These are phyloP conservation scores for Sebastes reedi DNA, from an alignment of 2,797 vertebrate genomes.

Conservation along the genomic window DNA sequence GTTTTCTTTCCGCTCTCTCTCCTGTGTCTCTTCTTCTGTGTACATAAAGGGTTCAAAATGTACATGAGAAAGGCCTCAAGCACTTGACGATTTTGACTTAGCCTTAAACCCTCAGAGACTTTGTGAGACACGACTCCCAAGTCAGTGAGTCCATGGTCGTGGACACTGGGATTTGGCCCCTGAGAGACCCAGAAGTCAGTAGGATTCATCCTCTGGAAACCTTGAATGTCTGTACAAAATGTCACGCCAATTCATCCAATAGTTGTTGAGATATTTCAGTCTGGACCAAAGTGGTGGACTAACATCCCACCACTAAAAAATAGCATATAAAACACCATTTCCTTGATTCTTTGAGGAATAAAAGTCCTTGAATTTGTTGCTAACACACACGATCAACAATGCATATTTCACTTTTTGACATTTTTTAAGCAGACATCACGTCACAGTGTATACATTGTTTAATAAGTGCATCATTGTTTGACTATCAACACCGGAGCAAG, in stretches of 20 bases:
- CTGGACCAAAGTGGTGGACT: background rate
- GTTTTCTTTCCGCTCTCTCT: background rate
- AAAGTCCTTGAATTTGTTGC: no score
- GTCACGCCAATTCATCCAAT: no score
- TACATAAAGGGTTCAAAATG: fast-evolving
- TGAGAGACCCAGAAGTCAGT: no score
- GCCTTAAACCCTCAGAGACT: no score
- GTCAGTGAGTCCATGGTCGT: no score
- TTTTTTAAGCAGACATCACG: background rate
- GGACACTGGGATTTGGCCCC: no score
- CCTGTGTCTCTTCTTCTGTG: no score
- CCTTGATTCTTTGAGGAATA: background rate
- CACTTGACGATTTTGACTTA: no score
- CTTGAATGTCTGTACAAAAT: background rate
- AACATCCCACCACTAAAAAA: background rate
- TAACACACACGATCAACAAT: background rate
- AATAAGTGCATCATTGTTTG: background rate
- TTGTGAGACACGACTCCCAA: no score
- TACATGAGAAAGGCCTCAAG: fast-evolving
- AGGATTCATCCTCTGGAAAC: background rate
- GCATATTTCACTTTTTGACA: background rate
- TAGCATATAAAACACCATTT: fast-evolving
- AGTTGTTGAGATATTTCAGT: no score
- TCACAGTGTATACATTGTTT: background rate
- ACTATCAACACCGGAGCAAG: background rate